These are phyloP conservation scores for Anagyrus pseudococci DNA, from an alignment of 2,888 invertebrate genomes.

Conservation along the genomic window DNA sequence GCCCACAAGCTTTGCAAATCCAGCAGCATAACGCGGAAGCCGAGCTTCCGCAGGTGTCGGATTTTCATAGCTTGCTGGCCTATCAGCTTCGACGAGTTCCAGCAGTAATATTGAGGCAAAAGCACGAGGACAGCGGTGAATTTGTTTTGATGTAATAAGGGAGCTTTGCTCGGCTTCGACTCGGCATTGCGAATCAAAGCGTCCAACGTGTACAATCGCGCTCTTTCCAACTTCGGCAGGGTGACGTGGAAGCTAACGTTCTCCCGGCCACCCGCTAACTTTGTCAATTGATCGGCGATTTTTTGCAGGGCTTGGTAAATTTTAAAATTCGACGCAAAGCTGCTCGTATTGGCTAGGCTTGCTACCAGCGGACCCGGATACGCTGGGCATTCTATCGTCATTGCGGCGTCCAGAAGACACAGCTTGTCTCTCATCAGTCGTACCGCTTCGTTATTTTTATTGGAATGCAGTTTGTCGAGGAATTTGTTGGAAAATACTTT, in stretches of 20 bases:
- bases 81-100: conserved; percentile 65
- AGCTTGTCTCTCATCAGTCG: conserved; percentile 63
- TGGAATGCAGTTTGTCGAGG: conserved; percentile 65
- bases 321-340: conserved; percentile 62
- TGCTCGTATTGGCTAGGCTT: conserved; percentile 64
- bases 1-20: conserved; percentile 65
- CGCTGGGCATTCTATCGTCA: conserved; percentile 69
- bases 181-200: too few species aligned
- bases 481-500: conserved; percentile 70
- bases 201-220: conserved; percentile 69
- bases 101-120: conserved; percentile 72
- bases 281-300: conserved; percentile 61
- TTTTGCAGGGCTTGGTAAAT: conserved; percentile 64
- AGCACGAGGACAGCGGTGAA: conserved; percentile 69
- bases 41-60: conserved; percentile 69
- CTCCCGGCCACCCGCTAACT: conserved; percentile 62
- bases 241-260: conserved; percentile 65
- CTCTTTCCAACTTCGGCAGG: conserved; percentile 66
- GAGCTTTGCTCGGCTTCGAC: too few species aligned
- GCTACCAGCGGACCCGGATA: conserved; percentile 68
- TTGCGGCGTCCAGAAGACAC: conserved; percentile 69
- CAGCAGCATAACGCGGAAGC: conserved; percentile 69
- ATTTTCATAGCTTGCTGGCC: conserved; percentile 72
- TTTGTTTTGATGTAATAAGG: conserved; percentile 44
- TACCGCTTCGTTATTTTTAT: conserved; percentile 58